phyloP scores from a whole-genome alignment of 92 coral and sea anemone species.

The Scolanthus callimorphus region DNA sequence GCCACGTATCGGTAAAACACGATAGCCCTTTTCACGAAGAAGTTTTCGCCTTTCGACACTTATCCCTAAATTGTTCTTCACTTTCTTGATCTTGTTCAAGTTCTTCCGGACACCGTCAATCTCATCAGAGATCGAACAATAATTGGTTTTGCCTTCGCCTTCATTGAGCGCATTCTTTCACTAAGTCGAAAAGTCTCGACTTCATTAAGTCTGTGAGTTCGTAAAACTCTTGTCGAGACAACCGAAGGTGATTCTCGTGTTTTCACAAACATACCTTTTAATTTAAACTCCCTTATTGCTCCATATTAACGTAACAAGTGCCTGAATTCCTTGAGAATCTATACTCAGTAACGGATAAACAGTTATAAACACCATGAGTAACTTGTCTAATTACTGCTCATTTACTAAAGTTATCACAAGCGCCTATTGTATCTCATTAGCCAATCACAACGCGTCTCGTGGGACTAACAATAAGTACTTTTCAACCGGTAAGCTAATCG shows the following conservation, averaged over 20 bases:
- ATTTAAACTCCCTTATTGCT: not conserved
- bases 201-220: constrained; percentile 69
- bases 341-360: not conserved
- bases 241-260: constrained; percentile 69
- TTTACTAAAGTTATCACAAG: not conserved
- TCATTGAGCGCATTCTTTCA: constrained; percentile 60
- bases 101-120: constrained; percentile 78
- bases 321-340: not conserved
- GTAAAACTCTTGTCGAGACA: constrained; percentile 62
- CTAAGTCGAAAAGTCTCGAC: constrained; percentile 76
- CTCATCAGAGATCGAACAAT: constrained; percentile 76
- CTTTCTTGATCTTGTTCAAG: constrained; percentile 50
- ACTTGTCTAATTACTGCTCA: not conserved
- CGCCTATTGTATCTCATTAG: not conserved
- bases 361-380: not conserved
- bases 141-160: constrained; percentile 56
- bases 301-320: not conserved
- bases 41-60: constrained; percentile 75
- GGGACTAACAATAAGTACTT: not conserved
- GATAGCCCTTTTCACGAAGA: constrained; percentile 60
- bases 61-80: constrained; percentile 54
- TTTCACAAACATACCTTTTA: constrained; percentile 34
- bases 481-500: too few species aligned
- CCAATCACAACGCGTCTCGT: not conserved
- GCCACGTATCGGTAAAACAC: constrained; percentile 49